Conservation (phyloP, 1,140 invertebrate genomes). For the Plodia interpunctella region DNA sequence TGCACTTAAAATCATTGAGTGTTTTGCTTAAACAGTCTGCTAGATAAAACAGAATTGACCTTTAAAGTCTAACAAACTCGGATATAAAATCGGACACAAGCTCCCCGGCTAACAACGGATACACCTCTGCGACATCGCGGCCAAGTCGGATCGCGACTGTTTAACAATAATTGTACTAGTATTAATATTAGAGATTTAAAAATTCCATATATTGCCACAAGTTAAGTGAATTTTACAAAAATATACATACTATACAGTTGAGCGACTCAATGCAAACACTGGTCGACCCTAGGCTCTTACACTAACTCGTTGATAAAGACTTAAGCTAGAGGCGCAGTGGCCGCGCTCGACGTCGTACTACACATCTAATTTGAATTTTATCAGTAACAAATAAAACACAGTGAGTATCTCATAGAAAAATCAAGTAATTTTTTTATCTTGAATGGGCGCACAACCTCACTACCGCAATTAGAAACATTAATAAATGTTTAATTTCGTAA, state of each 20-base stretch:
- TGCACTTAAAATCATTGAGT: background rate
- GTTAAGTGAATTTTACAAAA: constrained; percentile 73
- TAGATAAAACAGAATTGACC: background rate
- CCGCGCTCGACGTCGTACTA: background rate
- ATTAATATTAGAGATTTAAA: constrained; percentile 63
- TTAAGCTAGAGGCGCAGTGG: constrained; percentile 29
- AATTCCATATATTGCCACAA: constrained; percentile 70
- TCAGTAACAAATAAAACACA: too few species aligned
- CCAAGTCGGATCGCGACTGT: constrained; percentile 8
- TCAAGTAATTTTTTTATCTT: too few species aligned
- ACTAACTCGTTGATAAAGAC: constrained; percentile 73
- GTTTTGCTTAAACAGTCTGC: background rate
- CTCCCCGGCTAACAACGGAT: background rate
- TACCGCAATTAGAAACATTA: too few species aligned
- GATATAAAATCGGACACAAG: background rate
- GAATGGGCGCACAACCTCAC: too few species aligned
- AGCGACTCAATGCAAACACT: constrained; percentile 51
- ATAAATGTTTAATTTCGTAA: too few species aligned
- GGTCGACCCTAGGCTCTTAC: constrained; percentile 48
- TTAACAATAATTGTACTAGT: constrained; percentile 71
- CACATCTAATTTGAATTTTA: background rate
- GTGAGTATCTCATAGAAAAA: too few species aligned
- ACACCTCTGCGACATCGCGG: background rate
- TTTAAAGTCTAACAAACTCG: background rate
- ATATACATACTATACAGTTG: constrained; percentile 73